Evolutionary conservation across 2,888 invertebrate species (phyloP).

Genomic region (Drosophila neoperkinsi): DNA sequence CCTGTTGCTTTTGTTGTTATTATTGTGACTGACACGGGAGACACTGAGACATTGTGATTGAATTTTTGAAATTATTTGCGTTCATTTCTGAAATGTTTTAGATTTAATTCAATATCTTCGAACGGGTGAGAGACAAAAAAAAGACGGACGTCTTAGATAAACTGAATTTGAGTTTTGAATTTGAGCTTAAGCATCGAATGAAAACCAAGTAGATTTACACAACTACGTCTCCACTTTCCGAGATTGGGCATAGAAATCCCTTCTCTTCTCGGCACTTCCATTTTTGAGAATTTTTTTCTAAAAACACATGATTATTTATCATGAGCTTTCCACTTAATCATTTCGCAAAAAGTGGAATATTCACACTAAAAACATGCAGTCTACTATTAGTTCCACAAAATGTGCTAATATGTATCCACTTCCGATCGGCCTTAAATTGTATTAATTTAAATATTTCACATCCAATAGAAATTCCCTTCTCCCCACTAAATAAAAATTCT

Average conservation of each 20-base stretch:
- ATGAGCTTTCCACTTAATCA: too few species aligned
- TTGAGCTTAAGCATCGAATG: not conserved
- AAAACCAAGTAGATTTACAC: not conserved
- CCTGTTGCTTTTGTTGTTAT: conserved; percentile 3
- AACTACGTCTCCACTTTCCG: not conserved
- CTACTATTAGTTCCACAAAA: not conserved
- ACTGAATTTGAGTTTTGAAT: not conserved
- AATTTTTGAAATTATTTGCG: conserved; percentile 18
- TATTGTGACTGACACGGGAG: conserved; percentile 14
- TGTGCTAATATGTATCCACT: not conserved
- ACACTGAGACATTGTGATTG: not conserved
- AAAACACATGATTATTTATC: too few species aligned
- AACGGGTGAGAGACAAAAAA: conserved; percentile 18
- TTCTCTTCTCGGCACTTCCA: not conserved
- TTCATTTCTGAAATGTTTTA: conserved; percentile 5
- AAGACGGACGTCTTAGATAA: not conserved
- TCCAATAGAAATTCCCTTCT: not conserved
- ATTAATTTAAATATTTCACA: not conserved
- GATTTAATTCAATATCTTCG: conserved; percentile 47
- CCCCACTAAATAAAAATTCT: not conserved
- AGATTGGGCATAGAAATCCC: not conserved
- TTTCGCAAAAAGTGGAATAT: too few species aligned
- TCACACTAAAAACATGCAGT: too few species aligned
- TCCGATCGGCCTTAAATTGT: not conserved
- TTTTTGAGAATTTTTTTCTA: not conserved